phyloP scores from a whole-genome alignment of 2,113 vertebrate genomes.

The Cranoglanis bouderius region DNA sequence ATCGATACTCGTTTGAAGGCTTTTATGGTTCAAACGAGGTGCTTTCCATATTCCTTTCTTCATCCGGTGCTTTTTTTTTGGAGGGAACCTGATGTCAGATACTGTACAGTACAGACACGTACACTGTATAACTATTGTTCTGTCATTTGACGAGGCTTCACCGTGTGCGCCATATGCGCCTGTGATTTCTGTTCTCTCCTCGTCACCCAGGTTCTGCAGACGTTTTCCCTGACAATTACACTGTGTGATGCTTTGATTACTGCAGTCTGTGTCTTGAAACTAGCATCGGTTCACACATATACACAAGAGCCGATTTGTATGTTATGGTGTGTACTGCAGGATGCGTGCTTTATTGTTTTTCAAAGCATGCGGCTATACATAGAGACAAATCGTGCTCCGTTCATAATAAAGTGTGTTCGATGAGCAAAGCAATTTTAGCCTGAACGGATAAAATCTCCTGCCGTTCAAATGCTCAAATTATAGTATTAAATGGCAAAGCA shows the following conservation, averaged over 20 bases:
- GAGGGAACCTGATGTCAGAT: constrained; percentile 23
- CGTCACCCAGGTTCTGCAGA: constrained; percentile 70
- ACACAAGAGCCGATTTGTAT: not conserved
- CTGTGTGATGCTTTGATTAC: constrained; percentile 67
- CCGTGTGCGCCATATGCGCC: constrained; percentile 5
- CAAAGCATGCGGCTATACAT: not conserved
- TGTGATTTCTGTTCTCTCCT: constrained; percentile 60
- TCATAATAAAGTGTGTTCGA: not conserved
- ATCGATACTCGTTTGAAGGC: constrained; percentile 1
- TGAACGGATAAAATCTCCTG: not conserved
- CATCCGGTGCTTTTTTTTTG: constrained; percentile 9
- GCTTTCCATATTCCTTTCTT: not conserved
- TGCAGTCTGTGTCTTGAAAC: constrained; percentile 54
- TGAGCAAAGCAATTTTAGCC: not conserved
- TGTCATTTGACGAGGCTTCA: constrained; percentile 15
- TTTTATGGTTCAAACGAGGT: constrained; percentile 42
- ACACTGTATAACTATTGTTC: constrained; percentile 23
- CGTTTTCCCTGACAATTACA: constrained; percentile 75
- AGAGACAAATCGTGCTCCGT: not conserved
- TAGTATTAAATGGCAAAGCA: not conserved
- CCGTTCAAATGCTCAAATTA: not conserved
- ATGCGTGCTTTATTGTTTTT: not conserved
- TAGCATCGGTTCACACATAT: not conserved
- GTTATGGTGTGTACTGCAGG: not conserved
- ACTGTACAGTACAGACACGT: not conserved